Conservation (phyloP, 2,113 vertebrate species). For the Abramis brama region DNA sequence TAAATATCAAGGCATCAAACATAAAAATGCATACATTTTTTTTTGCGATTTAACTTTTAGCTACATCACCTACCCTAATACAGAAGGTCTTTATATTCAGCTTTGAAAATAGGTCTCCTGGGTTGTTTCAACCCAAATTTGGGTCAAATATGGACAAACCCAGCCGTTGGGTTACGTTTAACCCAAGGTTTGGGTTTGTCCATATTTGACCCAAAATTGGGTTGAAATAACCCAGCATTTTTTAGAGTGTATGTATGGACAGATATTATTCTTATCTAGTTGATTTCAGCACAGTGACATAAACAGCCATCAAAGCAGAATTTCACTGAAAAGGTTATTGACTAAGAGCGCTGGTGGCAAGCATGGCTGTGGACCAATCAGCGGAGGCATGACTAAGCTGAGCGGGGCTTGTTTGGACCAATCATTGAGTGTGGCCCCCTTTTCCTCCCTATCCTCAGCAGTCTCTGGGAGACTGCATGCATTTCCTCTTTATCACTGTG, state of each 20-base stretch:
- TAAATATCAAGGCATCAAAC: not conserved
- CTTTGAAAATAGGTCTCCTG: not conserved
- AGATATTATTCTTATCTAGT: not conserved
- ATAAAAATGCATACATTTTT: not conserved
- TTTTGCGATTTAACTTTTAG: not conserved
- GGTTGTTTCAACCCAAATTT: too few relatives aligned
- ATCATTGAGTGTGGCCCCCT: conserved; percentile 24
- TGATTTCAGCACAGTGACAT: not conserved
- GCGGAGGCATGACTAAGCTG: conserved; percentile 12
- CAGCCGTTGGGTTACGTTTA: too few relatives aligned
- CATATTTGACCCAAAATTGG: too few relatives aligned
- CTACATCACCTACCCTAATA: not conserved
- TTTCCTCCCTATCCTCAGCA: conserved; percentile 43
- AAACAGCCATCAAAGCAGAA: conserved; percentile 26
- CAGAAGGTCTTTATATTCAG: not conserved
- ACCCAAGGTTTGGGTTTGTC: too few relatives aligned
- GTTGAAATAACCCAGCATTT: too few relatives aligned
- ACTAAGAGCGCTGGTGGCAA: conserved; percentile 5
- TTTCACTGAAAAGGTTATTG: conserved; percentile 30
- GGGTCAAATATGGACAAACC: too few relatives aligned
- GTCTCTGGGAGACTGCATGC: conserved; percentile 47
- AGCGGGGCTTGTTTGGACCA: conserved; percentile 44
- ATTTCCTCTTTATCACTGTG: conserved; percentile 45
- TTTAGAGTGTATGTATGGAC: not conserved
- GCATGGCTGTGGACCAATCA: conserved; percentile 43